Percentiles rank a stretch among this genome's conserved stretches.
Conservation (phyloP, 2,888 invertebrate genomes). For the Drosophila austrosaltans region DNA sequence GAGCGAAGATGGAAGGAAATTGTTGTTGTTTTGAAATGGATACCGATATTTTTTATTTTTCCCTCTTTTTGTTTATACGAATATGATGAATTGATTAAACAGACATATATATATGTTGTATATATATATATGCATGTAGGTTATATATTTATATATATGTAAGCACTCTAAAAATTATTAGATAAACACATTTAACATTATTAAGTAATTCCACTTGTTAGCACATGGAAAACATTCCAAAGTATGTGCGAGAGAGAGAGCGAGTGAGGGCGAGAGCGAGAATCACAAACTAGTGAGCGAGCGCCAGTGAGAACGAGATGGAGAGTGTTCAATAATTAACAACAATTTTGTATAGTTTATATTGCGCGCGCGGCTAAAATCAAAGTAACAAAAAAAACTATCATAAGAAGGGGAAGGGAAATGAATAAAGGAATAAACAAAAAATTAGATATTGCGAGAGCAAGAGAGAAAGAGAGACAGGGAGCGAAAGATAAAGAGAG, state of each 20-base stretch:
- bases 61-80: neutral
- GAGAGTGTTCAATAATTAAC: slow-evolving; percentile 34
- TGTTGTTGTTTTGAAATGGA: neutral
- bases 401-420: slow-evolving; percentile 2
- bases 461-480: slow-evolving; percentile 25
- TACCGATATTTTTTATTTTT: neutral
- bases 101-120: slow-evolving; percentile 23
- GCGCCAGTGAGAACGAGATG: slow-evolving; percentile 10
- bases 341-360: slow-evolving; percentile 54
- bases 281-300: slow-evolving; percentile 5
- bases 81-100: slow-evolving; percentile 19
- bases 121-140: slow-evolving; percentile 18
- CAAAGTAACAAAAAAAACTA: slow-evolving; percentile 52
- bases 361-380: slow-evolving; percentile 72
- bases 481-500: slow-evolving; percentile 35
- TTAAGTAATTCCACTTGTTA: slow-evolving; percentile 22
- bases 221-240: slow-evolving; percentile 24
- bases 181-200: slow-evolving; percentile 40
- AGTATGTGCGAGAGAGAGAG: slow-evolving; percentile 18
- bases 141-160: slow-evolving; percentile 17
- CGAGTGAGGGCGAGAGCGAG: slow-evolving; percentile 7
- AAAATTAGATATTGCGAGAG: slow-evolving; percentile 45
- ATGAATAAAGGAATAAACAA: slow-evolving; percentile 59
- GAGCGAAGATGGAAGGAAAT: slow-evolving; percentile 20
- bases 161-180: slow-evolving; percentile 48